Conservation (phyloP, 2,888 invertebrate species). For the Eupithecia abbreviata region DNA sequence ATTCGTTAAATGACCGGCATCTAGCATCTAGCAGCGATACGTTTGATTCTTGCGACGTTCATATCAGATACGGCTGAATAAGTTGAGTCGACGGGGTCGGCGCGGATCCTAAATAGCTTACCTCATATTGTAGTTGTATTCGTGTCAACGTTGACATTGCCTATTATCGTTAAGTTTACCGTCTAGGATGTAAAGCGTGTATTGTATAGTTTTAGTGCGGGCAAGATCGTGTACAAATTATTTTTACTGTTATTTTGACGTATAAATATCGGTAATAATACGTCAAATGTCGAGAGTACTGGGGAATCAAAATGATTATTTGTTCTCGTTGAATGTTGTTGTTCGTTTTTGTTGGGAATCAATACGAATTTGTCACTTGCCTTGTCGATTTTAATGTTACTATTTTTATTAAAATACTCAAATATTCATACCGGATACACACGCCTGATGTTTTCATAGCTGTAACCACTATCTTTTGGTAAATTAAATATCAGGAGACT, state of each 20-base stretch:
- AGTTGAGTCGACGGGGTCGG: constrained; percentile 59
- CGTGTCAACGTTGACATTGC: constrained; percentile 81
- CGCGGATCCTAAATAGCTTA: constrained; percentile 81
- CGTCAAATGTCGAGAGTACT: constrained; percentile 45
- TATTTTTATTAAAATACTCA: constrained; percentile 55
- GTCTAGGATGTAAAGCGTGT: constrained; percentile 77
- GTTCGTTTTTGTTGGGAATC: constrained; percentile 57
- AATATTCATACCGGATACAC: constrained; percentile 43
- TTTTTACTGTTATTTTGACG: constrained; percentile 68
- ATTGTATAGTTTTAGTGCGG: constrained; percentile 62
- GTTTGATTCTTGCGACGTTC: constrained; percentile 60
- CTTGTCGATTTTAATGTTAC: constrained; percentile 47
- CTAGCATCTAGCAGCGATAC: constrained; percentile 48
- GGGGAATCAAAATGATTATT: constrained; percentile 51
- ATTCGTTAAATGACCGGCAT: constrained; percentile 45
- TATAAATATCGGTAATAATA: constrained; percentile 48
- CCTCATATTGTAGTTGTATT: constrained; percentile 80
- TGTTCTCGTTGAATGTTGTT: constrained; percentile 60
- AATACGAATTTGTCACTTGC: constrained; percentile 59
- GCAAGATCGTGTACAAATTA: constrained; percentile 77
- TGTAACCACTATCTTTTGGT: background rate
- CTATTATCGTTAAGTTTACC: constrained; percentile 81
- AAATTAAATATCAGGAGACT: background rate
- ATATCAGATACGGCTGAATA: constrained; percentile 71
- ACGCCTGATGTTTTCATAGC: constrained; percentile 19